Base-by-base conservation (phyloP, 1,140 invertebrate species). In the Palaemon carinicauda region DNA sequence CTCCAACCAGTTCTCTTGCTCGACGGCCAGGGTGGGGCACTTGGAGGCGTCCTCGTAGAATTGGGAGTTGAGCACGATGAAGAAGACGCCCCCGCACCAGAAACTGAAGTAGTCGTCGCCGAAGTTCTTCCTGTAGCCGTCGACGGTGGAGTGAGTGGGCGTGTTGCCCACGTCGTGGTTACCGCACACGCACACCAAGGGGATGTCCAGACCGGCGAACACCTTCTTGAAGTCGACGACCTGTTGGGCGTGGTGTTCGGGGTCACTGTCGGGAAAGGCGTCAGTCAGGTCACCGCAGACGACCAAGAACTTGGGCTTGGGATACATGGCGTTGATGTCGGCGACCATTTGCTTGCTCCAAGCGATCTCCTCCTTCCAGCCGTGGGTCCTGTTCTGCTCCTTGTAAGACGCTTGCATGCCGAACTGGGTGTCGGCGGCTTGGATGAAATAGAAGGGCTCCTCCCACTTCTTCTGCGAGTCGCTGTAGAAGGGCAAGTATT, bases 101-200 rank as follows among this genome's bases (percentile, higher is more conserved):
- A 94, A 94, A 0, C 91, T 91, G 89, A 93, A 94, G 88, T 91
- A 94, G 90, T 94, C 94, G 88, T 93, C 92, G n/a, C 94, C 93
- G 90, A 93, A 94, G 41, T 90, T 89, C 3, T 90, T 80, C 24
- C 90, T 89, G 84, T 93, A 94, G 41, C 82, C 80, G 73, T 89
- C 21, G 41, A 94, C 89, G 12, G 91, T 90, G 77, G 91, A 82
- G 9, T 77, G 65, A 19, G 92, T 93, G 51, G 93, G 94, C 10
- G 83, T 89, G 86, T 94, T 91, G 2, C 93, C 93, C 14, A 94
- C 89, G 89, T 94, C 93, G 90, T 94, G 93, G 90, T 94, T 94
- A 3, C 93, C 93, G 89, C 93, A 93, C 21, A 94, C 91, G 84
- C 93, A 94, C 75, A 94, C 90, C 60, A 94, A 82, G 53, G 93